Percentiles rank a stretch among this genome's conserved stretches.
Conservation (phyloP, 2,797 vertebrate genomes). For the Xenopus petersii region DNA sequence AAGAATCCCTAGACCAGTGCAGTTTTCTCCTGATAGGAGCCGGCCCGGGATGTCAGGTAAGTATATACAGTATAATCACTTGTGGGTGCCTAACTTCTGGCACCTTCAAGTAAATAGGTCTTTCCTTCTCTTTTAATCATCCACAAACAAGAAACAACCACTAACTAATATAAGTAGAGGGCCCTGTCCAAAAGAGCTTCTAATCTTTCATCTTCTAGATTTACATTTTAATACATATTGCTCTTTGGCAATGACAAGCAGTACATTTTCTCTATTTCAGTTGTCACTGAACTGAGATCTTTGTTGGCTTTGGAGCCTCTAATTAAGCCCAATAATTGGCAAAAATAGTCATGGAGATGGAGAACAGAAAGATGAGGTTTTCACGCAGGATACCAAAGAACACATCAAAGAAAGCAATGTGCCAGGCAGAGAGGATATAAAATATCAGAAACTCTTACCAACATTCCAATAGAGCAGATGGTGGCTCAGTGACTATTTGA, state of each 20-base stretch:
- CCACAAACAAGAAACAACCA: too few species aligned
- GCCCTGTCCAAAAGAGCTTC: too few species aligned
- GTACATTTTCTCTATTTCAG: not conserved
- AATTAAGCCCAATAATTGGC: constrained; percentile 1
- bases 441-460: constrained; percentile 44
- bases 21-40: too few species aligned
- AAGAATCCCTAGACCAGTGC: too few species aligned
- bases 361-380: not conserved
- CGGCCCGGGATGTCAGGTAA: too few species aligned
- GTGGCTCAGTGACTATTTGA: constrained; percentile 33
- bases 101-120: too few species aligned
- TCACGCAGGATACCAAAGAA: not conserved
- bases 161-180: too few species aligned
- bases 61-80: too few species aligned
- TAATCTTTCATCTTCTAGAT: too few species aligned
- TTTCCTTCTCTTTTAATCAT: too few species aligned
- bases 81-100: too few species aligned
- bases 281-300: not conserved
- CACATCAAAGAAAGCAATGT: constrained; percentile 7
- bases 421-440: not conserved
- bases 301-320: not conserved
- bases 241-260: not conserved
- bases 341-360: not conserved
- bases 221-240: not conserved
- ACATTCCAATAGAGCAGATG: constrained; percentile 51